phyloP scores from a whole-genome alignment of 2,797 vertebrate species.

The Falco cherrug region DNA sequence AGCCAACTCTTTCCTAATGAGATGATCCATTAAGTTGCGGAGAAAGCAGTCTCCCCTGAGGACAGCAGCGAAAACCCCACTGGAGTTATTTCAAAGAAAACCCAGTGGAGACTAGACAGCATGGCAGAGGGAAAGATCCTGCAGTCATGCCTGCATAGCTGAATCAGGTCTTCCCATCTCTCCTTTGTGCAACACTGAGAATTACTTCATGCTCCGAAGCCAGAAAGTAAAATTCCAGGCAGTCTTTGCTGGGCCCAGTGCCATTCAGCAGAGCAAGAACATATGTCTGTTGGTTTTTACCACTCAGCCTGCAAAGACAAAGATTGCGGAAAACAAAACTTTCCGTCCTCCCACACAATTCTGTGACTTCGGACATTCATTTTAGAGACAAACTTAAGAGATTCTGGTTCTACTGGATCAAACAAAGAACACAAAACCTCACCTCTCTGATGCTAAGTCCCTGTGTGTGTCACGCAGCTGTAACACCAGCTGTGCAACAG shows the following conservation, averaged over 20 bases:
- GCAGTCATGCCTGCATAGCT: neutral
- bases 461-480: fast-evolving
- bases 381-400: neutral
- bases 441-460: too few relatives aligned
- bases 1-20: neutral
- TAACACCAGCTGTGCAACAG: neutral
- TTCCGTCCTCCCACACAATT: neutral
- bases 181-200: neutral
- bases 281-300: neutral
- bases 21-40: neutral
- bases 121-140: neutral
- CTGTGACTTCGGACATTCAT: neutral
- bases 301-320: neutral
- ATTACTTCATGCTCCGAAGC: neutral
- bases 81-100: neutral
- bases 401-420: neutral
- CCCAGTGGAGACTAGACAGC: neutral
- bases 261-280: constrained; percentile 3
- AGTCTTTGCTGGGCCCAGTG: neutral
- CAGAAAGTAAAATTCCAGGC: constrained; percentile 33
- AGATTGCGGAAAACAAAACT: neutral
- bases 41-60: neutral
- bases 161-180: neutral
- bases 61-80: neutral
- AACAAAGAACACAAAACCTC: neutral